Base-by-base conservation (phyloP, 2,113 vertebrate genomes). In the Dipodomys spectabilis region DNA sequence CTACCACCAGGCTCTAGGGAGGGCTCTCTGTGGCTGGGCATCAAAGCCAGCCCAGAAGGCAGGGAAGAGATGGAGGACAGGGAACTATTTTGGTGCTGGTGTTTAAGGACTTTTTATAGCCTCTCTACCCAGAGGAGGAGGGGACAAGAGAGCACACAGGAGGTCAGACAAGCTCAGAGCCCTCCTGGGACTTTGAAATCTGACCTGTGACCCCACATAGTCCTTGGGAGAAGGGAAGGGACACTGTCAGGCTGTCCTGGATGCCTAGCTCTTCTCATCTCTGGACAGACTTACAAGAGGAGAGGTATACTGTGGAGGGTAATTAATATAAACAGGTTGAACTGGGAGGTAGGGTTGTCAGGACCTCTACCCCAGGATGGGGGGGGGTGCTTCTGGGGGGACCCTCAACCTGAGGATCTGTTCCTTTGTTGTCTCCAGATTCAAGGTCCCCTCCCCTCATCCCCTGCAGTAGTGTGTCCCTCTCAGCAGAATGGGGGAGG, bases 101-200 rank as follows among this genome's bases (percentile, higher is more conserved):
- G 85, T 95, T 97, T 97, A 97, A 77, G 73, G 74, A 75, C 95
- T 95, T 97, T 97, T 97, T 96, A 96, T 97, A 97, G 95, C 82
- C 65, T 95, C 35, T 5, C 67, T 81, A 71, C 71, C 75, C 71
- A 92, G 84, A 65, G 74, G 32, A 73, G 69, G 53, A 80, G 78
- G 73, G 72, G 28, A 92, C 69, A 35, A 93, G 71, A 57, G 64
- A 53, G 4, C 80, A 45, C 44, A 32, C 28, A 22, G 39, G 78
- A 90, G 93, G 82, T 94, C 84, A 94, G 82, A 85, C 20, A 32
- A 69, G 72, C 69, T 49, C 60, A 77, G 67, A 45, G 90, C 86
- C 71, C 79, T 96, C 79, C 79, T 49, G 77, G 78, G 90, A 89
- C 27, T 85, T 90, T 90, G 82, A 94, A 85, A 82, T 87, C 67